A percentile compares a stretch with the other conserved stretches of the same genome.
Evolutionary conservation across 2,888 invertebrate species (phyloP).

Genomic region (Tetragonisca angustula): DNA sequence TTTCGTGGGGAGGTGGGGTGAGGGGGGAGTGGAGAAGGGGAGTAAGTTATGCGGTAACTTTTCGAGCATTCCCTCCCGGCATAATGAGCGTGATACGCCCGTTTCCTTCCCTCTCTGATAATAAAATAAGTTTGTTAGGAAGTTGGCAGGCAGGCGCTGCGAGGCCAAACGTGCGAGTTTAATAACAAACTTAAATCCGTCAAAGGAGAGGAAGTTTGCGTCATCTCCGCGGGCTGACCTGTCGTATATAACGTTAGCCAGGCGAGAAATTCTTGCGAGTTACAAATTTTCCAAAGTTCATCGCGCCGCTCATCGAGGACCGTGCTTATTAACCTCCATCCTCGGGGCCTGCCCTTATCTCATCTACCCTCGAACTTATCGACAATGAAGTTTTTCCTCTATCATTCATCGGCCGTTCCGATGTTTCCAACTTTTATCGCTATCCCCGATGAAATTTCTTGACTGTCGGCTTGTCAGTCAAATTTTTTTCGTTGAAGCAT

Average conservation of each 20-base stretch:
- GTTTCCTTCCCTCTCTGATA: background rate
- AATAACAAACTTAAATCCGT: constrained; percentile 60
- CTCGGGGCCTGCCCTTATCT: background rate
- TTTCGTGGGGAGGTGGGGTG: no score
- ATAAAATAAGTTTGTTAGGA: constrained; percentile 41
- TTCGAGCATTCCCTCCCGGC: constrained; percentile 15
- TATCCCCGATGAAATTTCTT: background rate
- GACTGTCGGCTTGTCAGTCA: background rate
- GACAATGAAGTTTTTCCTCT: background rate
- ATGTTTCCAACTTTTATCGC: background rate
- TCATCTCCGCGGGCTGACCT: constrained; percentile 37
- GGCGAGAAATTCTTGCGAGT: constrained; percentile 37
- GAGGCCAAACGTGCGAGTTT: constrained; percentile 51
- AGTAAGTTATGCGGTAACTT: constrained; percentile 25
- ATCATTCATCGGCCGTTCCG: background rate
- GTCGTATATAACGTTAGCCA: constrained; percentile 6
- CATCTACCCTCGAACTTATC: background rate
- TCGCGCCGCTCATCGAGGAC: background rate
- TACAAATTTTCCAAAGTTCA: constrained; percentile 20
- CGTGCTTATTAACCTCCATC: background rate
- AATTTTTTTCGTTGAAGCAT: background rate
- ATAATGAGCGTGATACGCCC: constrained; percentile 1
- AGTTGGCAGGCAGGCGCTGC: background rate
- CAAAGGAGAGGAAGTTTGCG: constrained; percentile 39
- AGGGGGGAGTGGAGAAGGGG: no score